Conservation (phyloP, 1,140 invertebrate genomes). For the Apolygus lucorum region DNA sequence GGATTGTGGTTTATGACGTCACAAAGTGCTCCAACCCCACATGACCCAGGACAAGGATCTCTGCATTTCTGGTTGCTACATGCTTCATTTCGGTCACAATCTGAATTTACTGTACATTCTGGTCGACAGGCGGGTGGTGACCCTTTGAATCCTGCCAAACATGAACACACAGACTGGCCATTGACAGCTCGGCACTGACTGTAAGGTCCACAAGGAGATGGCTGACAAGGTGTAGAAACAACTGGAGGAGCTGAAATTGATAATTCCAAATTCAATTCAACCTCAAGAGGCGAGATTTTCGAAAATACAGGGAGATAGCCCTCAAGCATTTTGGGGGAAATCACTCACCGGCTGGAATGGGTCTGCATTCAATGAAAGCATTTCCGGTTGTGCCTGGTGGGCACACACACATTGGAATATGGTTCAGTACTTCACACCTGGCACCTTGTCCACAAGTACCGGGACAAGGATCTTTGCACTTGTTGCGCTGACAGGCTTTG, state of each 20-base stretch:
- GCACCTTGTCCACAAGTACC: conserved; percentile 62
- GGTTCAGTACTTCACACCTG: conserved; percentile 54
- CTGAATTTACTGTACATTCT: conserved; percentile 63
- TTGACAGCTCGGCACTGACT: conserved; percentile 53
- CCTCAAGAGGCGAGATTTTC: neutral
- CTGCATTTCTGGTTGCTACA: conserved; percentile 62
- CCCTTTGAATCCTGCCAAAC: conserved; percentile 53
- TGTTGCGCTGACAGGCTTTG: conserved; percentile 59
- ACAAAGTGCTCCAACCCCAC: conserved; percentile 55
- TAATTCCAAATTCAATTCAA: neutral
- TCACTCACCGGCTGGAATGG: conserved; percentile 47
- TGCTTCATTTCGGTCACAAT: conserved; percentile 55
- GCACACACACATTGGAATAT: conserved; percentile 57
- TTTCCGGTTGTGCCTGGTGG: conserved; percentile 57
- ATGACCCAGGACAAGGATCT: conserved; percentile 61
- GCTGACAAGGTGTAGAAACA: conserved; percentile 42
- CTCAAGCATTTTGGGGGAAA: neutral
- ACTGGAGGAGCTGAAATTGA: conserved; percentile 27
- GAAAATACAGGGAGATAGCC: neutral
- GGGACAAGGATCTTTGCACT: conserved; percentile 67
- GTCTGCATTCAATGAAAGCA: conserved; percentile 57
- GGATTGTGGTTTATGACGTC: conserved; percentile 58
- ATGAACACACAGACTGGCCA: conserved; percentile 56
- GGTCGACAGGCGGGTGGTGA: conserved; percentile 61
- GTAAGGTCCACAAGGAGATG: conserved; percentile 48